Evolutionary conservation across 2,888 invertebrate genomes (phyloP).

Genomic region (Mermis nigrescens): DNA sequence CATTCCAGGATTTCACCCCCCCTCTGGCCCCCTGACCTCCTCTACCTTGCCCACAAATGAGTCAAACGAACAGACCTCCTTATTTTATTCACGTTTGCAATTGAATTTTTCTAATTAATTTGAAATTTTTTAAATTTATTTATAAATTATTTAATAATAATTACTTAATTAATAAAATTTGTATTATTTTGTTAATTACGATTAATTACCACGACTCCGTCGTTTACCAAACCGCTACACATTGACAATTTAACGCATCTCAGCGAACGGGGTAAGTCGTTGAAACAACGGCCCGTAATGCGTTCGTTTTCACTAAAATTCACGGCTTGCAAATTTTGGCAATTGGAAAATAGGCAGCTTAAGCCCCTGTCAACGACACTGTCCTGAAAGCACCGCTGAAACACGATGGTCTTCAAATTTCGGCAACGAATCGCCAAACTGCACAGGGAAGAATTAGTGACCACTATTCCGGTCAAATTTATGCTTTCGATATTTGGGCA

Average conservation of each 20-base stretch:
- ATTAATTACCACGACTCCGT: not conserved
- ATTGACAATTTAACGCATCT: not conserved
- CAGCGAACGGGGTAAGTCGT: not conserved
- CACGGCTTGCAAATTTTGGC: not conserved
- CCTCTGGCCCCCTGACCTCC: no score
- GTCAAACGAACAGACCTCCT: no score
- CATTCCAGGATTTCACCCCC: no score
- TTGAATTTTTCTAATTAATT: no score
- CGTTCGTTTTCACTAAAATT: constrained; percentile 2
- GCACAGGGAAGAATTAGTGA: not conserved
- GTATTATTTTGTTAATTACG: not conserved
- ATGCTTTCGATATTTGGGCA: not conserved
- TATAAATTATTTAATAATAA: no score
- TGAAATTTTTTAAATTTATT: no score
- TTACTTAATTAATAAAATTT: not conserved
- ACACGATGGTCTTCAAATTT: not conserved
- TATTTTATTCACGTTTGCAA: no score
- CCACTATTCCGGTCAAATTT: not conserved
- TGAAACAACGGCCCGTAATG: not conserved
- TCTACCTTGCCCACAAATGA: no score
- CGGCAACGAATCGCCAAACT: not conserved
- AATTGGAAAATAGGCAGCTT: not conserved
- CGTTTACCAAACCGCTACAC: not conserved
- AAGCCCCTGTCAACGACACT: not conserved
- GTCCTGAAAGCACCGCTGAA: constrained; percentile 1